Percentiles rank a stretch among this genome's conserved stretches.
Conservation (phyloP, 2,888 invertebrate genomes). For the Euspilapteryx auroguttella region DNA sequence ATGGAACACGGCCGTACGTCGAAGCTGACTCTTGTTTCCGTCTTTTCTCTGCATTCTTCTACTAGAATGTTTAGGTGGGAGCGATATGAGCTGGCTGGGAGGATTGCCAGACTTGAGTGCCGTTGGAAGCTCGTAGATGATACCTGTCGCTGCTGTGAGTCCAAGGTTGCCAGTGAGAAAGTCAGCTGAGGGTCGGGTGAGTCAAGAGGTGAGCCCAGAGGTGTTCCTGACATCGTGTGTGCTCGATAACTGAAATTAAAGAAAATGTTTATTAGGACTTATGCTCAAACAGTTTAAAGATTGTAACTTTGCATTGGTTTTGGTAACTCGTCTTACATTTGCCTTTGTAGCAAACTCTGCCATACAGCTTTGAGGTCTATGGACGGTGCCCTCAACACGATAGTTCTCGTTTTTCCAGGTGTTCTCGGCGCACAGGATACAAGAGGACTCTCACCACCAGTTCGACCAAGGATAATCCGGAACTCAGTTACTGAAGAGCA, state of each 20-base stretch:
- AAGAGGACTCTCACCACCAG: conserved; percentile 73
- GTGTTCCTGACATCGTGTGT: conserved; percentile 79
- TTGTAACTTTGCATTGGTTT: not conserved
- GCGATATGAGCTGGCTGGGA: conserved; percentile 51
- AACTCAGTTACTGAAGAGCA: conserved; percentile 77
- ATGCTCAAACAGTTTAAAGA: not conserved
- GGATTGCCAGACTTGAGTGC: conserved; percentile 43
- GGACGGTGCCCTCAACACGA: conserved; percentile 79
- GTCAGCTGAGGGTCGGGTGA: conserved; percentile 73
- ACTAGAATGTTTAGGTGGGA: conserved; percentile 52
- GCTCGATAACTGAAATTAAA: conserved; percentile 72
- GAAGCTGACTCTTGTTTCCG: conserved; percentile 46
- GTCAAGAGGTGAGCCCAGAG: conserved; percentile 81
- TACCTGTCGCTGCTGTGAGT: conserved; percentile 65
- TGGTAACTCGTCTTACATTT: conserved; percentile 72
- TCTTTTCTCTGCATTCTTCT: conserved; percentile 42
- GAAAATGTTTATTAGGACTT: conserved; percentile 3
- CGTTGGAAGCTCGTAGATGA: conserved; percentile 57
- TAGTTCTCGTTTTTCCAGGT: conserved; percentile 68
- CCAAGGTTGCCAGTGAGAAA: conserved; percentile 65
- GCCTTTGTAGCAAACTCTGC: conserved; percentile 85
- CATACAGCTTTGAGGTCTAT: conserved; percentile 86
- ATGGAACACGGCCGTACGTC: conserved; percentile 33
- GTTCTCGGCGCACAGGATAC: conserved; percentile 75
- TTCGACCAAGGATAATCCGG: conserved; percentile 72